Conservation (phyloP, 2,888 invertebrate species). For the Drosophila paramelanica region DNA sequence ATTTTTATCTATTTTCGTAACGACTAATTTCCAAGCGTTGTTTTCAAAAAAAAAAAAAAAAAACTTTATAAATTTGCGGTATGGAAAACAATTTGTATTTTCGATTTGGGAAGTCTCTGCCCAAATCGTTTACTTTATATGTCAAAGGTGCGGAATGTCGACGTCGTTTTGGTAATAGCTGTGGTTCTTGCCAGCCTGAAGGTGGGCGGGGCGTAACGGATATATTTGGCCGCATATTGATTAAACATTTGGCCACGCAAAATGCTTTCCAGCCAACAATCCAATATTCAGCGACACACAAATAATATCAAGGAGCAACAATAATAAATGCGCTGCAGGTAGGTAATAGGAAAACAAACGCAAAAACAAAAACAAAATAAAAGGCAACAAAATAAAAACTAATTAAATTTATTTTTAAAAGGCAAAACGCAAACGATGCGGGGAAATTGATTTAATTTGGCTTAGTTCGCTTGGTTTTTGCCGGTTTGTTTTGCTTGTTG, state of each 20-base stretch:
- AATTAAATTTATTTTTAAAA: constrained; percentile 71
- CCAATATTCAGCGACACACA: constrained; percentile 9
- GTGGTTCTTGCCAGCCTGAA: no score
- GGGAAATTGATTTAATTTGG: constrained; percentile 58
- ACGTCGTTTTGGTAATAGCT: background rate
- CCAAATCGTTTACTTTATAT: constrained; percentile 53
- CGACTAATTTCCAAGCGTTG: constrained; percentile 1
- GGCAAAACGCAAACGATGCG: constrained; percentile 34
- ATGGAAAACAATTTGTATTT: constrained; percentile 21
- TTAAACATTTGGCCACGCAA: constrained; percentile 76
- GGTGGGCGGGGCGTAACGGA: constrained; percentile 20
- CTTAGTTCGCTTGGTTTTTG: constrained; percentile 29
- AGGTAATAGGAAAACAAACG: constrained; percentile 10
- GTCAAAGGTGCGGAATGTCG: constrained; percentile 43
- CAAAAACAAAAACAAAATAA: background rate
- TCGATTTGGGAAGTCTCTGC: constrained; percentile 13
- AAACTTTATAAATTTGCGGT: constrained; percentile 26
- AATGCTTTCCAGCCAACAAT: constrained; percentile 41
- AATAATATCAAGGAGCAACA: constrained; percentile 39
- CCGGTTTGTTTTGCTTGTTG: constrained; percentile 49
- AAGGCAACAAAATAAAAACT: constrained; percentile 31
- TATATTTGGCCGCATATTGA: constrained; percentile 71
- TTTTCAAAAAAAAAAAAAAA: constrained; percentile 3
- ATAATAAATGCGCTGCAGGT: constrained; percentile 47
- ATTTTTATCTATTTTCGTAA: background rate